Evolutionary conservation across 37 sponge, comb jelly and placozoan species (phyloP).

Genomic region (Eunapius fragilis): DNA sequence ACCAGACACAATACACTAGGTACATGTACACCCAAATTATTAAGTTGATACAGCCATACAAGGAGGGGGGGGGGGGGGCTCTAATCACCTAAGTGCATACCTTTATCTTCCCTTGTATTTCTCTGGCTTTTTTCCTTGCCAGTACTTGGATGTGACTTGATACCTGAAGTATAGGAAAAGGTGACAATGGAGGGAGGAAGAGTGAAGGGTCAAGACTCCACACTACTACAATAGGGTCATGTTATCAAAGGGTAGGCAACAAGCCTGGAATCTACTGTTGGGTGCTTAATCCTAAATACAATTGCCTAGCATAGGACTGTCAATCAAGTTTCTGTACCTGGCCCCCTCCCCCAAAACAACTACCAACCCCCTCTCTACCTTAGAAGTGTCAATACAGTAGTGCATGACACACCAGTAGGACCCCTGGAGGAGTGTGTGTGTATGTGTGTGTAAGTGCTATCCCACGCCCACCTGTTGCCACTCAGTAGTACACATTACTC

Average conservation of each 20-base stretch:
- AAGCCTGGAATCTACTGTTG: neutral
- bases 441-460: neutral
- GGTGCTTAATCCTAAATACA: neutral
- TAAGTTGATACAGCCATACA: neutral
- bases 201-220: neutral
- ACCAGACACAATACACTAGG: neutral
- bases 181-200: neutral
- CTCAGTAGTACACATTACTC: neutral
- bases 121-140: slow-evolving; percentile 93
- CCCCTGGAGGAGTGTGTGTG: neutral
- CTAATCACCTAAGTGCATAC: slow-evolving; percentile 20
- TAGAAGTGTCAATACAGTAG: no score
- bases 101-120: slow-evolving; percentile 94
- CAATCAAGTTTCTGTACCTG: neutral
- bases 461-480: neutral
- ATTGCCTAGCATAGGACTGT: neutral
- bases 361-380: neutral
- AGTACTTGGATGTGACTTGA: slow-evolving; percentile 99
- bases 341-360: neutral
- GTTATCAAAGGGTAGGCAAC: neutral
- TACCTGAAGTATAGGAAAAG: slow-evolving; percentile 56
- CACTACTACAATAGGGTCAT: neutral
- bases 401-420: neutral
- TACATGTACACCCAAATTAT: neutral
- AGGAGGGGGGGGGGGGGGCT: no score